These are phyloP conservation scores for Ormyrus thymus DNA, from an alignment of 2,888 invertebrate species.

Conservation along the genomic window DNA sequence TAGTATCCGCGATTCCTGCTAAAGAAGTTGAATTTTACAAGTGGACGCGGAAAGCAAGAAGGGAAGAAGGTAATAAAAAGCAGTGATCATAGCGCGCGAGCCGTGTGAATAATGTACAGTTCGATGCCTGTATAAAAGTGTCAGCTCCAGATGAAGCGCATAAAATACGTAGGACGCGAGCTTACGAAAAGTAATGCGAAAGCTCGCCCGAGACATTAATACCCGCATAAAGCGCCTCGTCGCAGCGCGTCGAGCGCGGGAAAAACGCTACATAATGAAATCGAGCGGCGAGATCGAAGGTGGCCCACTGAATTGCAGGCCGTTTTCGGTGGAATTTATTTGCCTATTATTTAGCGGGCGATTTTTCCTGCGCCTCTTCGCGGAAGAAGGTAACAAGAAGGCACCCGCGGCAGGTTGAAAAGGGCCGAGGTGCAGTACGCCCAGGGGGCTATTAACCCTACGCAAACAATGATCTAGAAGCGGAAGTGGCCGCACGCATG, in stretches of 20 bases:
- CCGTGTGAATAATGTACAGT: constrained; percentile 30
- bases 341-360: too few species aligned
- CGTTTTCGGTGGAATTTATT: too few species aligned
- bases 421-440: constrained; percentile 56
- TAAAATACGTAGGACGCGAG: constrained; percentile 14
- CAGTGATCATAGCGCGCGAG: background rate
- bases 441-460: constrained; percentile 73
- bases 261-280: too few species aligned
- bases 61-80: constrained; percentile 26
- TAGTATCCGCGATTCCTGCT: too few species aligned
- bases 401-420: too few species aligned
- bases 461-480: constrained; percentile 73
- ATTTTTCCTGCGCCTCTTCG: too few species aligned
- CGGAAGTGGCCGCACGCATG: constrained; percentile 25
- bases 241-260: background rate
- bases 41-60: background rate
- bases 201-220: constrained; percentile 30
- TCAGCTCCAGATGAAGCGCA: constrained; percentile 32
- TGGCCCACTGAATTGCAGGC: too few species aligned
- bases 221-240: constrained; percentile 28
- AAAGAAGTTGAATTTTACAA: background rate
- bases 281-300: too few species aligned
- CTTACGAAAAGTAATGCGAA: background rate
- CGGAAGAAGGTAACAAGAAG: too few species aligned
- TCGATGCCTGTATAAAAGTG: constrained; percentile 22